Evolutionary conservation across 2,797 vertebrate species (phyloP).

Genomic region (Mycteria americana): DNA sequence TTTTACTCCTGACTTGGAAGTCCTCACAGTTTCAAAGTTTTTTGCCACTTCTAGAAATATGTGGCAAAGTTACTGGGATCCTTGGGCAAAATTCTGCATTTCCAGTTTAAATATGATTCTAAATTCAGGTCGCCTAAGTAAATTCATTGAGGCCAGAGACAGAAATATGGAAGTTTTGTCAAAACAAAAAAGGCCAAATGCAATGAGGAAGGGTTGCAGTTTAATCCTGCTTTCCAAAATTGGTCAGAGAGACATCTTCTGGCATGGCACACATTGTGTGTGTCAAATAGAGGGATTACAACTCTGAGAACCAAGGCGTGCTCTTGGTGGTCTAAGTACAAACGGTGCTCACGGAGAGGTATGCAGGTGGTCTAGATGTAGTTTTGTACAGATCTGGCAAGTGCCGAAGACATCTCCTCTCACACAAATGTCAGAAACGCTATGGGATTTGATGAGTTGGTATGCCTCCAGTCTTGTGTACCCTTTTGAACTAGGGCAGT

Average conservation of each 20-base stretch:
- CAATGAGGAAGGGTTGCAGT: accelerated
- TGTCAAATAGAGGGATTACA: neutral
- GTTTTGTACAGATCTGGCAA: neutral
- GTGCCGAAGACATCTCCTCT: neutral
- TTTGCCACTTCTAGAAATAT: neutral
- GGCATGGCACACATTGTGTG: accelerated
- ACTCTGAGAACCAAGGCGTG: neutral
- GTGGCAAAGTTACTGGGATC: neutral
- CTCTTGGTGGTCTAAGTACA: neutral
- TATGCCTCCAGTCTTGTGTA: neutral
- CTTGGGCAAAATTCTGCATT: neutral
- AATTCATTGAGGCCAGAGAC: neutral
- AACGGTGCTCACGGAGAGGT: neutral
- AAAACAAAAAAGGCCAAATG: neutral
- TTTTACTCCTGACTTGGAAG: neutral
- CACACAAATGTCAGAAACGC: neutral
- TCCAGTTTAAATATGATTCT: neutral
- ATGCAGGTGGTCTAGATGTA: neutral
- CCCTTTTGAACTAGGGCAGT: neutral
- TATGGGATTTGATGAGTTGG: neutral
- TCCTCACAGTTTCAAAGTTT: neutral
- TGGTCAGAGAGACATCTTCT: neutral
- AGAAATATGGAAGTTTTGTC: neutral
- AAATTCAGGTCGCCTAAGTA: neutral
- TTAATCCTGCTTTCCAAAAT: neutral